phyloP scores from a whole-genome alignment of 2,113 vertebrate genomes.

The Crotophaga sulcirostris region DNA sequence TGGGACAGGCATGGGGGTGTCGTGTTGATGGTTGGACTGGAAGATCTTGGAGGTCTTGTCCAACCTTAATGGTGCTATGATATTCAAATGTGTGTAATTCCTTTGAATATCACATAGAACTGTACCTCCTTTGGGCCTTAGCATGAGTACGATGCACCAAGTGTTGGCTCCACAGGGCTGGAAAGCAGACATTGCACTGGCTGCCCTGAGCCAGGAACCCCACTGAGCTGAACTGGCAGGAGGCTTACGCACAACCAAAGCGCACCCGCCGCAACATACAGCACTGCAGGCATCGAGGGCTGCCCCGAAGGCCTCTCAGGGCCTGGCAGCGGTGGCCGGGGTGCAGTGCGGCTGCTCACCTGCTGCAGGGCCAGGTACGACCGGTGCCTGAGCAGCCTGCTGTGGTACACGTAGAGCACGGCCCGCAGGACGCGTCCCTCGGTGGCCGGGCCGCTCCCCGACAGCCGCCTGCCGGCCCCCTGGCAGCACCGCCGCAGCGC shows the following conservation, averaged over 20 bases:
- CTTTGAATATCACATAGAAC: no score
- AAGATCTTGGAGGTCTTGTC: no score
- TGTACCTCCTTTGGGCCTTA: background rate
- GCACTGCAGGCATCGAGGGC: background rate
- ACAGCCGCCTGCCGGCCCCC: slow-evolving; percentile 25
- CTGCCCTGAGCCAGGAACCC: background rate
- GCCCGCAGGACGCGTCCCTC: slow-evolving; percentile 70
- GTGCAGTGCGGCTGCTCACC: slow-evolving; percentile 54
- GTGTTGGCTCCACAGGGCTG: no score
- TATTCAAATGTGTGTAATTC: background rate
- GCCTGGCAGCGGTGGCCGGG: no score
- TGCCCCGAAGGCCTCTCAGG: no score
- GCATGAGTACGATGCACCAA: rapidly evolving
- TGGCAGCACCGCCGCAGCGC: slow-evolving; percentile 39
- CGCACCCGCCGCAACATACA: rapidly evolving
- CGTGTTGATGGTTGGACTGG: no score
- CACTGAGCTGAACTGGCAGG: rapidly evolving
- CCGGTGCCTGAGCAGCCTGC: slow-evolving; percentile 72
- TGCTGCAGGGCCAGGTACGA: slow-evolving; percentile 76
- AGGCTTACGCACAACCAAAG: no score
- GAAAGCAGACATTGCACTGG: background rate
- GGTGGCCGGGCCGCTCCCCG: slow-evolving; percentile 25
- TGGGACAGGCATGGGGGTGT: no score
- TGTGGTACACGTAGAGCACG: slow-evolving; percentile 73
- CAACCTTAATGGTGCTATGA: no score